Base-by-base conservation (phyloP, 2,797 vertebrate genomes). In the Catharus ustulatus region DNA sequence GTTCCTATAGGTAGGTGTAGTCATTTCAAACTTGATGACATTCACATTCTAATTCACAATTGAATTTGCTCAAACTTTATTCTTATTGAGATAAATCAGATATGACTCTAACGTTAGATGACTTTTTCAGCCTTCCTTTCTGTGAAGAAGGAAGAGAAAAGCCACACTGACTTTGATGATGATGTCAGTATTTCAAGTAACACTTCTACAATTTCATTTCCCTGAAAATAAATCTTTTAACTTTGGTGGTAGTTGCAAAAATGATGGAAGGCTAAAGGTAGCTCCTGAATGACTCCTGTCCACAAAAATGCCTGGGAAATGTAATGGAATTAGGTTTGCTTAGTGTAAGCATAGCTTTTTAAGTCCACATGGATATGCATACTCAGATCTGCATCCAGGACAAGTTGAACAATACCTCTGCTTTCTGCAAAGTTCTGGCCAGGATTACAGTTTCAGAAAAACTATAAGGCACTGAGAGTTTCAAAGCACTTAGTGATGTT, bases 361-460 rank as follows among this genome's bases (percentile, higher is more conserved):
- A 20, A 66, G 40, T 76, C 64, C 80, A 15, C 14, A 12, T 43
- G 20, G 26, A 62, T 10, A 3, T 72, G 7, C 8, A 27, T 13
- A 32, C 8, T 87, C 12, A 8, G 7, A 55, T 30, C 22, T 46
- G 6, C 10, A 11, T 29, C 18, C 46, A 30, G 16, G 43, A n/a
- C 4, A 22, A 15, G 9, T 0, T 64, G 32, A 57, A 5, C 26
- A 49, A 23, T 15, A 26, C 8, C 2, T 17, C 9, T 59, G 3
- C 12, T 66, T 62, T 38, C 81, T 49, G 7, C 64, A 68, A 78
- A 21, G 8, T 36, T 72, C 48, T 40, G 40, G 9, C 24, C 24
- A 62, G 24, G 20, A 57, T 38, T 54, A n/a, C 11, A 46, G 5
- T 51, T 23, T 67, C 22, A 71, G 43, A 84, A 81, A 10, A 34